Base-by-base conservation (phyloP, 35 echinoderm and acorn worm genomes). In the Amphiura filiformis region DNA sequence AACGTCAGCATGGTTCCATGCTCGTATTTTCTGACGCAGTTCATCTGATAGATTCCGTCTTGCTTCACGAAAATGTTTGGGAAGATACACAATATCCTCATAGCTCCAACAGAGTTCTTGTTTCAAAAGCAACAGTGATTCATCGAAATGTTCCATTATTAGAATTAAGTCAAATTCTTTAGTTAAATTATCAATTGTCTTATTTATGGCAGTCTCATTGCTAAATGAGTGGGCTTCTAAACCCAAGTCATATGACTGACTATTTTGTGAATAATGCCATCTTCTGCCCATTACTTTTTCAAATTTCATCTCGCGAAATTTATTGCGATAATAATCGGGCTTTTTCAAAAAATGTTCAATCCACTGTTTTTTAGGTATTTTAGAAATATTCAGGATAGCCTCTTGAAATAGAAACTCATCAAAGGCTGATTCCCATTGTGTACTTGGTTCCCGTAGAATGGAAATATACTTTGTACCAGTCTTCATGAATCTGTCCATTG, bases 351-450 rank as follows among this genome's bases (percentile, higher is more conserved):
- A 88, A 15, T 56, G 31, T 1, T 75, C 75, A 23, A 91, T 2
- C 61, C 61, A 70, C 3, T 70, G 7, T n/a, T 70, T n/a, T 18
- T 18, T 30, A 70, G 61, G 61, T 13, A 22, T 70, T 13, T n/a
- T 23, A 4, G 4, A 4, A 30, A 18, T n/a, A 30, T 2, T 70
- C 1, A 77, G 42, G 23, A 97, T 90, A 1, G 83, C 65, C 22
- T 90, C 83, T 20, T 82, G 41, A 31, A 93, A 86, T 52, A 91
- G 80, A 82, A 93, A 97, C 33, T 85, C 56, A 0, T 70, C 77
- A 57, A 97, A 93, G 9, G 95, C 95, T 15, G 96, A 99, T 76
- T 94, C 93, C 77, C 94, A 99, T 77, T 99, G 96, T 13, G 44
- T 33, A 31, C 42, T 90, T 31, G 96, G 96, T 12, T 99, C 93